Conservation (phyloP, 1,140 invertebrate genomes). For the Panagrolaimus sp. region DNA sequence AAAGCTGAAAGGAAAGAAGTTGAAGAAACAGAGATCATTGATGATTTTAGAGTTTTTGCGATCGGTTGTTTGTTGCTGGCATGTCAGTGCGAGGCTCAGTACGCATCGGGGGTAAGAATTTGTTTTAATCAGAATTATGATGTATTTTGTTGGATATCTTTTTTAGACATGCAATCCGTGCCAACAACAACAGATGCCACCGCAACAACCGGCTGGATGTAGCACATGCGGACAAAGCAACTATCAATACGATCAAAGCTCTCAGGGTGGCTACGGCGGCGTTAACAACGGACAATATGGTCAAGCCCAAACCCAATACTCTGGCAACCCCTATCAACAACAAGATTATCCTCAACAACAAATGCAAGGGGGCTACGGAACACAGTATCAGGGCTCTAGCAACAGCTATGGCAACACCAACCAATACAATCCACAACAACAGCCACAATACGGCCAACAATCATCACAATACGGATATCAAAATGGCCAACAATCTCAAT, state of each 20-base stretch:
- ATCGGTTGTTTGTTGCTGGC: constrained; percentile 5
- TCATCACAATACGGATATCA: neutral
- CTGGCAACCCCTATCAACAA: too few species aligned
- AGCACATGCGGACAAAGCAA: neutral
- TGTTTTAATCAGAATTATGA: neutral
- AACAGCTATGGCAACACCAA: constrained; percentile 3
- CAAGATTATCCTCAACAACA: too few species aligned
- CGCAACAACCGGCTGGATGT: neutral
- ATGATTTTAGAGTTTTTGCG: constrained; percentile 10
- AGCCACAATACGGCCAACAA: neutral
- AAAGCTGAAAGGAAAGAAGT: neutral
- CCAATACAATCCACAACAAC: neutral
- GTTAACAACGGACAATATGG: constrained; percentile 5
- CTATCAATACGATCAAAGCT: constrained; percentile 4
- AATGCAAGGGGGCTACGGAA: too few species aligned
- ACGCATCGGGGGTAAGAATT: neutral
- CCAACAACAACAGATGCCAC: constrained; percentile 5
- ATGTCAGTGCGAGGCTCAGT: neutral
- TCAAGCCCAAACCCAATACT: neutral
- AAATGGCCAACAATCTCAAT: too few species aligned
- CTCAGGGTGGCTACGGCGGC: neutral
- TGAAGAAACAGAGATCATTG: neutral
- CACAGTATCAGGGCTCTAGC: neutral
- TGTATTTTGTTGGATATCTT: neutral
- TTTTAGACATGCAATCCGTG: neutral